These are phyloP conservation scores for Gymnosoma rotundatum DNA, from an alignment of 2,888 invertebrate genomes.

Conservation along the genomic window DNA sequence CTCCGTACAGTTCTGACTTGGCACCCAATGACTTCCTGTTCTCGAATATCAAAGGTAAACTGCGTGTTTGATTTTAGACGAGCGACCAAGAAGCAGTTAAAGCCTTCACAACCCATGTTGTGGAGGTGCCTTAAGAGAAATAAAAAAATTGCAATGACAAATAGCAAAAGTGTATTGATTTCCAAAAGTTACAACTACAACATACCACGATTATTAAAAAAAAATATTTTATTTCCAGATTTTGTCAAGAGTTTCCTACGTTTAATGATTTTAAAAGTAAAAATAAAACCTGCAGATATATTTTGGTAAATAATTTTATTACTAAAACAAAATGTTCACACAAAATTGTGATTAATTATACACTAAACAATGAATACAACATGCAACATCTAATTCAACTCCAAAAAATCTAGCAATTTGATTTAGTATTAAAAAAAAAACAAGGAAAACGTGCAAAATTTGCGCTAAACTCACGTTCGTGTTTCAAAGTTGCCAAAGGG, in stretches of 20 bases:
- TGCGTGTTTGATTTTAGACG: too few relatives aligned
- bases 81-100: too few relatives aligned
- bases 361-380: slow-evolving; percentile 12
- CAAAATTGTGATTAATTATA: slow-evolving; percentile 58
- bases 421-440: slow-evolving; percentile 36
- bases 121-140: too few relatives aligned
- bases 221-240: neutral
- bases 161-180: too few relatives aligned
- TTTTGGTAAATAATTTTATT: slow-evolving; percentile 39
- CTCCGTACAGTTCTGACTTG: too few relatives aligned
- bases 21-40: too few relatives aligned
- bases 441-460: slow-evolving; percentile 45
- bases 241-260: slow-evolving; percentile 38
- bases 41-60: too few relatives aligned
- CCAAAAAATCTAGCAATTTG: slow-evolving; percentile 49
- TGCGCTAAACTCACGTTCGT: slow-evolving; percentile 68
- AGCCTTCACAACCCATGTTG: too few relatives aligned
- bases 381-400: slow-evolving; percentile 14
- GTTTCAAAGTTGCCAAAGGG: slow-evolving; percentile 63
- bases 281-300: neutral
- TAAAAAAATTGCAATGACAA: too few relatives aligned
- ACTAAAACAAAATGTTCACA: slow-evolving; percentile 16
- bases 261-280: neutral
- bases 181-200: too few relatives aligned
- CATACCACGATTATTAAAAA: neutral